Conservation (phyloP, 2,797 vertebrate species). For the Liasis olivaceus region DNA sequence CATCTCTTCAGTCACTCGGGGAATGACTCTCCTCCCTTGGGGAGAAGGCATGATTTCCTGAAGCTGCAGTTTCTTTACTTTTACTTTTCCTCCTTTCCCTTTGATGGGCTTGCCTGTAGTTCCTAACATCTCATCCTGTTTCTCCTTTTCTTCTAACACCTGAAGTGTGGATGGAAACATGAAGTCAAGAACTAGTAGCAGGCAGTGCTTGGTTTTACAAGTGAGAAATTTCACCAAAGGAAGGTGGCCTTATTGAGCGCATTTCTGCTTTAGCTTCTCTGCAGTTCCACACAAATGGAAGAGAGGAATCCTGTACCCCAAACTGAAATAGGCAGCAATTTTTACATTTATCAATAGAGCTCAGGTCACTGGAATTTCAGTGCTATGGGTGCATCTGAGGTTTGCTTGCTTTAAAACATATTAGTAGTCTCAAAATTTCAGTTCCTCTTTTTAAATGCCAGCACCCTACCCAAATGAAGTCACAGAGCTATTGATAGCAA, state of each 20-base stretch:
- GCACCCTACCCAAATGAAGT: neutral
- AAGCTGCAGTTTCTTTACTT: conserved; percentile 78
- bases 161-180: conserved; percentile 55
- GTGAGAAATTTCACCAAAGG: neutral
- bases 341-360: neutral
- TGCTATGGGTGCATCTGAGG: neutral
- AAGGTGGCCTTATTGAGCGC: neutral
- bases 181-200: neutral
- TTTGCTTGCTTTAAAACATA: neutral
- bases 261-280: neutral
- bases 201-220: neutral
- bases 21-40: conserved; percentile 85
- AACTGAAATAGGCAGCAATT: neutral
- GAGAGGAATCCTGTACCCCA: neutral
- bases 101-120: conserved; percentile 72
- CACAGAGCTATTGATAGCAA: neutral
- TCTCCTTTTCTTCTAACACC: conserved; percentile 85
- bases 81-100: conserved; percentile 78
- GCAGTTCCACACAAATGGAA: neutral
- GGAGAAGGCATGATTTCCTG: conserved; percentile 89
- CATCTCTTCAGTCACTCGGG: conserved; percentile 89
- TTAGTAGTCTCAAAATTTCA: neutral
- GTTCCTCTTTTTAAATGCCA: neutral
- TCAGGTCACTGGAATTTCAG: neutral
- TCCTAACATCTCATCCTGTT: conserved; percentile 67